Base-by-base conservation (phyloP, 2,888 invertebrate genomes). In the Drosophila quasianomalipes region DNA sequence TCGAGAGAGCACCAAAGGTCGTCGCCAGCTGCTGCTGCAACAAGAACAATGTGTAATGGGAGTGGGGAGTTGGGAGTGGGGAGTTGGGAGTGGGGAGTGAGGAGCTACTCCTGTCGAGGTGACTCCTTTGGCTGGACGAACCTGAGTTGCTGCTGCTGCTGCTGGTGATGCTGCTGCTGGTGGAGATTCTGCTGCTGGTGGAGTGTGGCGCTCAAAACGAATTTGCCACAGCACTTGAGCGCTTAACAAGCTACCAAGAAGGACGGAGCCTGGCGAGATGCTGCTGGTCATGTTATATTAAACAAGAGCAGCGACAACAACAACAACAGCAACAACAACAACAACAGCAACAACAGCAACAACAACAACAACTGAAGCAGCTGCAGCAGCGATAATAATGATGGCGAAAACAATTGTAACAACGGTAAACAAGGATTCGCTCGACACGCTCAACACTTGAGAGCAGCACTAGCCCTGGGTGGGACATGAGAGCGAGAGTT, bases 221-320 rank as follows among this genome's bases (percentile, higher is more conserved):
- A 87, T 87, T 87, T 87, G 91, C 87, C 90, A 91, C 87, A 87
- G 90, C 88, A 91, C 87, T 87, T 87, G 87, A 89, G 87, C 90
- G 88, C 87, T 87, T 85, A 87, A 87, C 91, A 87, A 79, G 87
- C 84, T 76, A 74, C 82, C 76, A 73, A 73, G 70, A 54, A 73
- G 76, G 71, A 85, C 68, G 68, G 55, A 64, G 64, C 60, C 67
- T 66, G 67, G 61, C 71, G 57, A 73, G 60, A 73, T 65, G 82
- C 69, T 75, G 88, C 75, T 83, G 90, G 76, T 70, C 75, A 76
- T 83, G 76, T 76, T 74, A 76, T 73, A 75, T 73, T 69, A 58
- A 81, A 63, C 64, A 76, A 69, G 44, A 68, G 44, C 57, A 62
- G 22, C 52, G 62, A 16, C 65, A 65, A 63, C 44, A 76, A n/a